Base-by-base conservation (phyloP, 1,140 invertebrate species). In the Metopolophium dirhodum region DNA sequence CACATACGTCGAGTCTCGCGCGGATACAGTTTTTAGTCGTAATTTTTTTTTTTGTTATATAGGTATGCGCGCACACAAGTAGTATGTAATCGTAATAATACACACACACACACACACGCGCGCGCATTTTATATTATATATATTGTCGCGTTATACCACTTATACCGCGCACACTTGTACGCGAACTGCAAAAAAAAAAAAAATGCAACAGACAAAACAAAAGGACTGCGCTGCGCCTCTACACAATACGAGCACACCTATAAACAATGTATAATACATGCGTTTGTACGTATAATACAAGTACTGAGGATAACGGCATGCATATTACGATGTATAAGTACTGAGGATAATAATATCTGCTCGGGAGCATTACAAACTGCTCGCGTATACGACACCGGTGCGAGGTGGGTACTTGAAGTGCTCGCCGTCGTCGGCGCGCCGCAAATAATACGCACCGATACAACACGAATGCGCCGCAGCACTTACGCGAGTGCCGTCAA, bases 371-470 rank as follows among this genome's bases (percentile, higher is more conserved):
- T 41, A 41, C 41, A 41, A 41, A 41, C 41, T 41, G 41, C 26
- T 4, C 23, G 57, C 26, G 26, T 57, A 26, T 26, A 26, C 7
- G 23, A 18, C 14, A 11, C 49, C 8, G 14, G 61, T 6, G n/a
- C 61, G 61, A n/a, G 61, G n/a, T 35, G 41, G 41, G 41, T 7
- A 77, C 61, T 77, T 77, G 14, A 77, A 41, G 57, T 51, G 8
- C 11, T 51, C 14, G 18, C 49, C 57, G 30, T n/a, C n/a, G 87
- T n/a, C n/a, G 87, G 47, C 49, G 47, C 35, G 83, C 41, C 18
- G 47, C 22, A 49, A 88, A 90, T 90, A 90, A 57, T 57, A 54
- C 22, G 47, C 14, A 41, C 87, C 51, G 88, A 90, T 90, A 90
- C 88, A 41, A 61, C 88, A 90, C 88, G 88, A 41, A 89, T 26